Conservation (phyloP, 1,140 invertebrate genomes). For the Drosophila obscura region DNA sequence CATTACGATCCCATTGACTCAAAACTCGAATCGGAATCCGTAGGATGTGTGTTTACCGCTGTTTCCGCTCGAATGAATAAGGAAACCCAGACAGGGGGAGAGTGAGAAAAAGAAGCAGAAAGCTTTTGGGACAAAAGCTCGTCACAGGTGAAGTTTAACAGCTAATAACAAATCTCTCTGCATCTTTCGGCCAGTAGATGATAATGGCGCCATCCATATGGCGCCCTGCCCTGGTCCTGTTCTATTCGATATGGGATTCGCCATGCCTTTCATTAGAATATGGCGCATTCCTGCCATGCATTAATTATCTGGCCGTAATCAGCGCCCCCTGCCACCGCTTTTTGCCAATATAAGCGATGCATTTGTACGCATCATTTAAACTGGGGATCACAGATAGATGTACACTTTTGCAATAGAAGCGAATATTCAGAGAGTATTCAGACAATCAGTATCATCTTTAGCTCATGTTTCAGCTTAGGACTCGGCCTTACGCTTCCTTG, state of each 20-base stretch:
- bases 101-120: no score
- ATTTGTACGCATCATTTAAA: constrained; percentile 64
- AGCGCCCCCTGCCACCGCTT: constrained; percentile 4
- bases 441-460: no score
- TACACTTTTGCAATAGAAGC: no score
- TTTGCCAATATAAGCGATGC: constrained; percentile 8
- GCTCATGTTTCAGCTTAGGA: no score
- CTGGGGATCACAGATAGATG: constrained; percentile 33
- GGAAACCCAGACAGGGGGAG: no score
- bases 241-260: constrained; percentile 11
- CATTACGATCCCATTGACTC: constrained; percentile 40
- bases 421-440: no score
- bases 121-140: not conserved
- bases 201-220: constrained; percentile 39
- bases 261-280: constrained; percentile 59
- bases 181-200: constrained; percentile 6
- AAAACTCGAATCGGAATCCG: constrained; percentile 24
- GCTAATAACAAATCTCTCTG: constrained; percentile 37
- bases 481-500: no score
- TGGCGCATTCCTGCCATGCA: constrained; percentile 67
- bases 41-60: constrained; percentile 30
- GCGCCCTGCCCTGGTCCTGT: constrained; percentile 11
- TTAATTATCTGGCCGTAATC: constrained; percentile 75
- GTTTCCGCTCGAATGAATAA: constrained; percentile 49
- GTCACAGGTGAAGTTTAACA: constrained; percentile 10